Base-by-base conservation (phyloP, 1,140 invertebrate genomes). In the Eupristina koningsbergeri region DNA sequence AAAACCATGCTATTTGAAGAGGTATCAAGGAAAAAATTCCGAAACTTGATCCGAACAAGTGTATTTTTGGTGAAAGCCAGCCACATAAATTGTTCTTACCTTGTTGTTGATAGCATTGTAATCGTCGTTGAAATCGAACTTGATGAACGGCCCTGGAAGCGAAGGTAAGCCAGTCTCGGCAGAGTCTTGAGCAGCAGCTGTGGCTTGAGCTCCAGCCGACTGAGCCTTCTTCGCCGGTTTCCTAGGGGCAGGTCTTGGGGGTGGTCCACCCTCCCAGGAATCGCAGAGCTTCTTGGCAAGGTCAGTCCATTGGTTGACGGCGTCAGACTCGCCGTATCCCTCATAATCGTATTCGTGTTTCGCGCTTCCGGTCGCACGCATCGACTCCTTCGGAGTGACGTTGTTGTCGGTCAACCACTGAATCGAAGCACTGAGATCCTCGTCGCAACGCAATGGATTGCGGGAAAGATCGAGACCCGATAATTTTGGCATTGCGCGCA, bases 361-460 rank as follows among this genome's bases (percentile, higher is more conserved):
- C 9, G 5, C 26, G 15, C 26, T 41, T 19, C 34, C 75, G 17
- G n/a, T 50, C 80, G 85, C 47, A 84, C 86, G 34, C 77, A 84
- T 22, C 36, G 83, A 84, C 39, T 92, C 90, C 45, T 84, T 89
- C 0, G 93, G 91, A 0, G 86, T 86, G 1, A 93, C 89, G 53
- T 89, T 89, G 64, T 91, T 88, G 71, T 88, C 88, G 0, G 88
- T 91, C 22, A 93, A 86, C 89, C 91, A 93, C 76, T 93, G 89
- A 36, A 93, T 87, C 13, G 92, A 87, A 0, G 88, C 85, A 34
- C 88, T 90, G 67, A 93, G 91, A 7, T 93, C 92, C 13, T 87
- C 69, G 64, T 92, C 90, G 64, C 93, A 93, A 11, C 89, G 79
- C 19, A 93, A 75, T 8, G 92, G 92, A 87, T 93, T 93, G 19